Percentiles rank a stretch among this genome's conserved stretches.
These are phyloP conservation scores for Anolis carolinensis DNA, from an alignment of 2,113 vertebrate species.

Conservation along the genomic window DNA sequence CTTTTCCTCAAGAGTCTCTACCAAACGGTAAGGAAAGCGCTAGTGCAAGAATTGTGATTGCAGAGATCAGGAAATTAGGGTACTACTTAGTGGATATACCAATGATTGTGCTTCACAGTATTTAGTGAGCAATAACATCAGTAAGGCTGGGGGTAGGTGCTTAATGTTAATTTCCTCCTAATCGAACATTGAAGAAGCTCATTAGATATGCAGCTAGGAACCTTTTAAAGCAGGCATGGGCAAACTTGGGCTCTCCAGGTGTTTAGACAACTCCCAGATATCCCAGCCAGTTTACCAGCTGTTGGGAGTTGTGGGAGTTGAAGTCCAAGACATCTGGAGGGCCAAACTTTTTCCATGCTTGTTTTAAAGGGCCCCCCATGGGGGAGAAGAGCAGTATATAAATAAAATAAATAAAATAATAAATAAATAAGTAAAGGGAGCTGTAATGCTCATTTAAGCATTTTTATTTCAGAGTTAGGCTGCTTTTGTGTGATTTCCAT, in stretches of 20 bases:
- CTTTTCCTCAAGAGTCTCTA: constrained; percentile 72
- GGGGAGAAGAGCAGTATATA: too few relatives aligned
- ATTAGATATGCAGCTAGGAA: background rate
- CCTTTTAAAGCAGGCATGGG: background rate
- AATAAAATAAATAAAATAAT: too few relatives aligned
- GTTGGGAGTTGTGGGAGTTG: too few relatives aligned
- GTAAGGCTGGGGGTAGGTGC: background rate
- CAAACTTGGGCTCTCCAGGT: too few relatives aligned
- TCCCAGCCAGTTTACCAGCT: too few relatives aligned
- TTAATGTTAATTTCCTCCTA: too few relatives aligned
- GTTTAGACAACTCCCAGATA: too few relatives aligned
- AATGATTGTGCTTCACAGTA: background rate
- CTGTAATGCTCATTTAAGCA: background rate
- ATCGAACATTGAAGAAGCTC: too few relatives aligned
- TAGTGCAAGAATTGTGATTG: background rate
- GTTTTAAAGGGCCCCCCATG: too few relatives aligned
- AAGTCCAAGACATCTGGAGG: too few relatives aligned
- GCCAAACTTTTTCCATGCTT: too few relatives aligned
- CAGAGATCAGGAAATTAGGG: background rate
- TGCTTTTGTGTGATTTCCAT: background rate
- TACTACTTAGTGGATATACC: background rate
- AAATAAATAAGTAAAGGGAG: too few relatives aligned
- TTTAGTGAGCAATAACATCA: background rate
- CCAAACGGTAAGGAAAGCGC: constrained; percentile 71
- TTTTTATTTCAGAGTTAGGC: background rate